Evolutionary conservation across 2,888 invertebrate species (phyloP).

Genomic region (Minunthozetes semirufus): DNA sequence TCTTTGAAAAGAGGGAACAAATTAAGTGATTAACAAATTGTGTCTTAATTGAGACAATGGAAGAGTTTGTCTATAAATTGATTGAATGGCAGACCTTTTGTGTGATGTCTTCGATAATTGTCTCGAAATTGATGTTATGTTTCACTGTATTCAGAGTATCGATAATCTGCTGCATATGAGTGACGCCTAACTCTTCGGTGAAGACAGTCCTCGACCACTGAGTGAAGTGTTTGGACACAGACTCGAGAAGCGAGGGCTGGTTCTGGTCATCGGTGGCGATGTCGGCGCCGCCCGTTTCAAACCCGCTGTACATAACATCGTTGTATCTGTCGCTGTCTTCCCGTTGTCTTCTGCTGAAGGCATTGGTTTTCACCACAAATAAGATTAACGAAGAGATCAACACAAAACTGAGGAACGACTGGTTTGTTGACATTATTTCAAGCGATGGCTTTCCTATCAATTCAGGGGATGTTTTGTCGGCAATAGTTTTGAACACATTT

Average conservation of each 20-base stretch:
- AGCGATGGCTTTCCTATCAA: too few species aligned
- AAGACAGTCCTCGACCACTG: constrained; percentile 12
- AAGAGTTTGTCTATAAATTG: neutral
- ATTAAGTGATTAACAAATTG: neutral
- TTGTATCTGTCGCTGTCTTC: neutral
- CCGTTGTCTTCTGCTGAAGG: neutral
- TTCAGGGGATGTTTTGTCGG: too few species aligned
- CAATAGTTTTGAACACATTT: too few species aligned
- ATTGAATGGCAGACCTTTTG: constrained; percentile 29
- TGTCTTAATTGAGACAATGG: neutral
- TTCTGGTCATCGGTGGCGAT: neutral
- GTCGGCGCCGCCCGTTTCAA: neutral
- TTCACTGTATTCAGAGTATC: constrained; percentile 40
- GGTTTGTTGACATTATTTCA: too few species aligned
- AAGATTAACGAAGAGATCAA: too few species aligned
- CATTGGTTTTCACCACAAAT: too few species aligned
- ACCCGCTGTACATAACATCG: neutral
- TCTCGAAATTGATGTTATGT: neutral
- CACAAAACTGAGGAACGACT: too few species aligned
- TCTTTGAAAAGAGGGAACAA: constrained; percentile 13
- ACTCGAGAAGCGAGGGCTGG: constrained; percentile 10
- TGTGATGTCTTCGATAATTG: constrained; percentile 16
- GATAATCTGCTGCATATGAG: constrained; percentile 49
- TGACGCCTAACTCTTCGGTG: constrained; percentile 50
- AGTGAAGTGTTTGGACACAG: constrained; percentile 18